phyloP scores from a whole-genome alignment of 2,888 invertebrate species.

The Seira ritae region DNA sequence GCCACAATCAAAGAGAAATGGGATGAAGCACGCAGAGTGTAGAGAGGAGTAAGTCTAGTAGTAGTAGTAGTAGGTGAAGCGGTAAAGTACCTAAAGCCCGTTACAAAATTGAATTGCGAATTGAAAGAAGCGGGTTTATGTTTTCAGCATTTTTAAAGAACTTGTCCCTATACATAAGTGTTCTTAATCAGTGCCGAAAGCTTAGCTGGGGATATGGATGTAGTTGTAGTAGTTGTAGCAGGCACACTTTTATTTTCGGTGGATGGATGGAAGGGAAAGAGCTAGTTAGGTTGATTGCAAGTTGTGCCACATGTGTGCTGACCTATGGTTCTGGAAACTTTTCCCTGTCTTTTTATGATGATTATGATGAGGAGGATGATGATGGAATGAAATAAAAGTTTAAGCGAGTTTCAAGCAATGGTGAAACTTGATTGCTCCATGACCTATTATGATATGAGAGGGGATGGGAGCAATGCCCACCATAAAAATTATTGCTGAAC shows the following conservation, averaged over 20 bases:
- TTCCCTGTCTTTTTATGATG: not conserved
- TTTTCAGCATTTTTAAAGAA: not conserved
- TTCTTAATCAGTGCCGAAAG: not conserved
- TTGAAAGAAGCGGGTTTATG: no score
- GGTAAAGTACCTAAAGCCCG: no score
- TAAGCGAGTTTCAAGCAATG: no score
- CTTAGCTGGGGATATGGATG: no score
- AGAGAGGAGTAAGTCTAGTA: no score
- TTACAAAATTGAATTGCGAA: no score
- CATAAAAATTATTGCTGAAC: not conserved
- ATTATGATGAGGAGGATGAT: not conserved
- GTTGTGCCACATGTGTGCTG: constrained; percentile 3
- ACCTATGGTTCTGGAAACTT: not conserved
- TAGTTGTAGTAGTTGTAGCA: no score
- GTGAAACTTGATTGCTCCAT: not conserved
- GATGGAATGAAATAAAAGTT: not conserved
- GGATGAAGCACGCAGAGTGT: no score
- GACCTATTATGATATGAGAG: not conserved
- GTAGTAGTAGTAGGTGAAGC: no score
- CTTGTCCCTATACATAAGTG: not conserved
- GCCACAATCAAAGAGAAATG: no score
- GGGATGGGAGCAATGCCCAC: not conserved
- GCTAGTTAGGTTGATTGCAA: not conserved
- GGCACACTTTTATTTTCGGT: not conserved
- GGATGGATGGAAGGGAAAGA: not conserved